Evolutionary conservation across 1,140 invertebrate species (phyloP), one percentile per base, ranked within the genome.

Genomic region (Bombus pyrosoma): DNA sequence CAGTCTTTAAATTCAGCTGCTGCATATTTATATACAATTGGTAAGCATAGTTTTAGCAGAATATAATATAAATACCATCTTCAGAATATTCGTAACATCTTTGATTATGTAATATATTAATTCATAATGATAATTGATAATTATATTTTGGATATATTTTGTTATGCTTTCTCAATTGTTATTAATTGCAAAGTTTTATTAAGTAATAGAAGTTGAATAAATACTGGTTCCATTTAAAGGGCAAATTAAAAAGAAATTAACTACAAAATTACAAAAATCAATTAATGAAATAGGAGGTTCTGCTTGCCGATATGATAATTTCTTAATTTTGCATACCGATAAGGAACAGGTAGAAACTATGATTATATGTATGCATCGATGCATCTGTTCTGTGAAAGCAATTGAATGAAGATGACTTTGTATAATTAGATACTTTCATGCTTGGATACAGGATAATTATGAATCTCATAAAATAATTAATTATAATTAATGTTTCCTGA

Each of bases 401-500:
- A 47, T 74, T 12, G 41, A 74, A 47, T 37, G 41, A 22, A 47
- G 39, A n/a, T 32, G 18, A 47, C 72, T 43, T 22, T 4, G 39
- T 69, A 37, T 39, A 39, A 69, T 69, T 39, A 39, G 10, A 39
- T 22, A 69, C 22, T 69, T 69, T 69, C 66, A 68, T 37, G 32
- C 32, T 68, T 34, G 66, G 32, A 25, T 5, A 37, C 18, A 69
- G 15, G 34, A 39, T 39, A 69, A 15, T 74, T 12, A 47, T 32
- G 72, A 41, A 32, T 74, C 28, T 47, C 15, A 41, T 32, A 13
- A 39, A n/a, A 39, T 39, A 41, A 41, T 74, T 47, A 47, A 74
- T n/a, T 43, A 32, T 32, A 74, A 74, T 47, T 47, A 53, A 32
- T 34, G 32, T 53, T 74, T 74, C n/a, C 72, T 28, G 68, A 69